Percentiles rank a stretch among this genome's conserved stretches.
Evolutionary conservation across 2,797 vertebrate species (phyloP).

Genomic region (Sebastes minor): DNA sequence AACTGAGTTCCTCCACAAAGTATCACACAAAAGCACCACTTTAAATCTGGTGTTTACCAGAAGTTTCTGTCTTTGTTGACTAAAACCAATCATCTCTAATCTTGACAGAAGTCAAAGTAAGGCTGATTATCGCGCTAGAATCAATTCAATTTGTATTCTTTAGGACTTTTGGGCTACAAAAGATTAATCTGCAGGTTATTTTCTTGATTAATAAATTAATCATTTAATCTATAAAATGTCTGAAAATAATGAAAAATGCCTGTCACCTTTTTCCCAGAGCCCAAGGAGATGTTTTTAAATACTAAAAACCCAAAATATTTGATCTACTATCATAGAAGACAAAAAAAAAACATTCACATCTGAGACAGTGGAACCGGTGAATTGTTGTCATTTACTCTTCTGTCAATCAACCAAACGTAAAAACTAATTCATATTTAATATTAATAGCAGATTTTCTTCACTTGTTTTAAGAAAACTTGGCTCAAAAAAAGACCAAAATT

Average conservation of each 20-base stretch:
- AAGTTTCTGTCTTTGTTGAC: too few species aligned
- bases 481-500: not conserved
- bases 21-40: too few species aligned
- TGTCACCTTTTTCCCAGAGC: not conserved
- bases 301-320: not conserved
- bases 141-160: too few species aligned
- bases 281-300: accelerated
- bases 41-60: too few species aligned
- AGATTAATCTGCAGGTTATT: too few species aligned
- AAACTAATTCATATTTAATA: not conserved
- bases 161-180: not conserved
- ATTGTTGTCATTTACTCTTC: not conserved
- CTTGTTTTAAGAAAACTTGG: not conserved
- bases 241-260: not conserved
- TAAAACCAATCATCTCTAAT: too few species aligned
- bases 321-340: not conserved
- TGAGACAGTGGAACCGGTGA: not conserved
- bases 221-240: not conserved
- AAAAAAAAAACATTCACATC: not conserved
- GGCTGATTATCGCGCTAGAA: too few species aligned
- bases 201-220: not conserved
- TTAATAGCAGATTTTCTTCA: not conserved
- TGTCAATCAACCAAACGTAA: not conserved
- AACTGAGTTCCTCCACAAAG: too few species aligned
- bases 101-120: too few species aligned